A percentile compares a stretch with the other conserved stretches of the same genome.
Evolutionary conservation across 1,140 invertebrate genomes (phyloP).

Genomic region (Drosophila melanogaster): Release_6_plus_ISO1_MT NT_033779.5:16656001-16656500

Average conservation of each 20-base stretch:
- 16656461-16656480: slow-evolving; percentile 38
- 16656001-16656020: slow-evolving; percentile 38
- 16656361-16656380: slow-evolving; percentile 27
- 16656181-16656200: slow-evolving; percentile 30
- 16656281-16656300: slow-evolving; percentile 30
- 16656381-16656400: slow-evolving; percentile 22
- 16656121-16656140: slow-evolving; percentile 26
- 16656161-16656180: slow-evolving; percentile 31
- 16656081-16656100: slow-evolving; percentile 34
- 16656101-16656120: slow-evolving; percentile 18
- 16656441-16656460: slow-evolving; percentile 38
- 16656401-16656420: slow-evolving; percentile 25
- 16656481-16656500: slow-evolving; percentile 38
- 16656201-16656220: slow-evolving; percentile 66
- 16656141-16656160: slow-evolving; percentile 39
- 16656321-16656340: slow-evolving; percentile 27
- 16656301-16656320: not conserved
- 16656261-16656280: slow-evolving; percentile 19
- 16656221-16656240: slow-evolving; percentile 38
- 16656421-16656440: slow-evolving; percentile 38
- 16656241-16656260: slow-evolving; percentile 34
- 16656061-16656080: slow-evolving; percentile 37
- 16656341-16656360: slow-evolving; percentile 27
- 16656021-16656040: slow-evolving; percentile 49
- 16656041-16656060: slow-evolving; percentile 45